Conservation (phyloP, 2,888 invertebrate species). For the Zele albiditarsus region DNA sequence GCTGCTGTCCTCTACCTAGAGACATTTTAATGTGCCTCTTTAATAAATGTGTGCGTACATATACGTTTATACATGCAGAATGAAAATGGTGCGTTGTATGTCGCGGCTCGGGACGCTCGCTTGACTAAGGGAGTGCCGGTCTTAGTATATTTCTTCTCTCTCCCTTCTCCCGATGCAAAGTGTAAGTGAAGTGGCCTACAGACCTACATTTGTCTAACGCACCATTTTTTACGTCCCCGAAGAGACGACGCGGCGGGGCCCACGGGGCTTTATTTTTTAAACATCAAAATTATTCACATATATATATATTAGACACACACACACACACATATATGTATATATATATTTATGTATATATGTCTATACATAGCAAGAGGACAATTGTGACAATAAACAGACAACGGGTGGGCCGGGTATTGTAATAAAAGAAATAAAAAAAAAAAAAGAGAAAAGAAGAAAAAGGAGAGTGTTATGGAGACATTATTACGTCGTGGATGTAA, state of each 20-base stretch:
- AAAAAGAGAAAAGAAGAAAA: neutral
- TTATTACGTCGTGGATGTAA: conserved; percentile 24
- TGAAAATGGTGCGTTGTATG: conserved; percentile 22
- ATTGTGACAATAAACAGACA: conserved; percentile 19
- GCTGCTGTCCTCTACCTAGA: conserved; percentile 1
- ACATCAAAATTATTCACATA: conserved; percentile 11
- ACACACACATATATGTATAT: neutral
- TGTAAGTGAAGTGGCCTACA: conserved; percentile 92
- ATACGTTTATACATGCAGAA: conserved; percentile 22
- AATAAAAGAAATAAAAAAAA: neutral
- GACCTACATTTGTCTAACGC: conserved; percentile 87
- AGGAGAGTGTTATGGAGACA: conserved; percentile 17
- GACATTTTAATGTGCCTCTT: neutral
- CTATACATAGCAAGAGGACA: neutral
- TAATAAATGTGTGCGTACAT: conserved; percentile 9
- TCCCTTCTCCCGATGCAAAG: conserved; percentile 77
- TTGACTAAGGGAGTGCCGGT: conserved; percentile 78
- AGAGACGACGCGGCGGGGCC: conserved; percentile 40
- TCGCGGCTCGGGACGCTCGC: conserved; percentile 74
- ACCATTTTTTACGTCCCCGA: conserved; percentile 74
- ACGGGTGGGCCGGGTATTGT: neutral
- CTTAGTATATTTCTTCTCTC: conserved; percentile 30
- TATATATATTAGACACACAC: neutral
- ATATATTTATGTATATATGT: neutral
- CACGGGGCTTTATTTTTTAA: conserved; percentile 35